Evolutionary conservation across 2,888 invertebrate genomes (phyloP), one percentile per base, ranked within the genome.

Genomic region (Eupithecia abbreviata): DNA sequence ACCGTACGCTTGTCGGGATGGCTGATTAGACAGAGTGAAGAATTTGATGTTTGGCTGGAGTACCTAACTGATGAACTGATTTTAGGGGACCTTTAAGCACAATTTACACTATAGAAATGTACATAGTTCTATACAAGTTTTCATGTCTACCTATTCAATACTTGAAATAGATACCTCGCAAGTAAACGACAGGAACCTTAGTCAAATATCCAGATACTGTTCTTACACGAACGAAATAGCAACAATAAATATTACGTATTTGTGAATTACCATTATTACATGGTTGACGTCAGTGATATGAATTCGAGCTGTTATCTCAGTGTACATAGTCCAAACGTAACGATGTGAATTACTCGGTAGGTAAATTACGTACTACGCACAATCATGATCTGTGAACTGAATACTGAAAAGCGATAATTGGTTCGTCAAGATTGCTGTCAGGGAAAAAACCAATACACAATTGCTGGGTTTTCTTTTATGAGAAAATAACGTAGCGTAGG

Each of bases 271-370:
- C n/a, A 68, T 45, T 67, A 45, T 72, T 55, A 49, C 47, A 68
- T 68, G 45, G 41, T 77, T 82, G 82, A 83, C 83, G 83, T 79
- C 82, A 81, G 79, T 82, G 82, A 82, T 82, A 81, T 81, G 81
- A 85, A 83, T 85, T 85, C 82, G 77, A 80, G 81, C 77, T 82
- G 79, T 85, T 85, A 86, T 86, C 86, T 80, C 58, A 69, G 55
- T 72, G 82, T 80, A 84, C 75, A 79, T 76, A 74, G 71, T 43
- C 30, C 65, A 73, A 71, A 80, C 78, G 73, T 74, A 67, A 68
- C 49, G 51, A 81, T 85, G 84, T 82, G 81, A 85, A 84, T 80
- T 84, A 82, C 82, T 77, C n/a, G 77, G 80, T 73, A 76, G 78
- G 77, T 82, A 81, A 83, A 83, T 83, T 75, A 78, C 82, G 82